These are phyloP conservation scores for Cyanistes caeruleus DNA, from an alignment of 2,113 vertebrate genomes.

Conservation along the genomic window DNA sequence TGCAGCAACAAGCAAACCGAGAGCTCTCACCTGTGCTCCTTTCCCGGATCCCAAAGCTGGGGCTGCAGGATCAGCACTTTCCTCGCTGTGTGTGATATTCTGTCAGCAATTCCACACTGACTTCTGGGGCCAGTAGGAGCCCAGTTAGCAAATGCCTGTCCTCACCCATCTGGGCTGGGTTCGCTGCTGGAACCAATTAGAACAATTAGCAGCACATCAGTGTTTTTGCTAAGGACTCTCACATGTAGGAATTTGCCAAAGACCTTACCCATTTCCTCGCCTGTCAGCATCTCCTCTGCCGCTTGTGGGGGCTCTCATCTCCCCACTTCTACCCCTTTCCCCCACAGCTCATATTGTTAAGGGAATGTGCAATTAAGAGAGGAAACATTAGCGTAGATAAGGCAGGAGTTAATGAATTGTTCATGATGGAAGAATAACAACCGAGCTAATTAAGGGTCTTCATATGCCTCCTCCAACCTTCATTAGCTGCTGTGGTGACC, in stretches of 20 bases:
- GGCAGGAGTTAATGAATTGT: background rate
- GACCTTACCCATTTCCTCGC: rapidly evolving
- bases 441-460: background rate
- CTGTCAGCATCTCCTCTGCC: background rate
- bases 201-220: background rate
- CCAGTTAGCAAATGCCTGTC: background rate
- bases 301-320: background rate
- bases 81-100: rapidly evolving
- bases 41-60: background rate
- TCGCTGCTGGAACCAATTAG: constrained; percentile 15
- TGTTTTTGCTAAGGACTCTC: background rate
- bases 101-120: rapidly evolving
- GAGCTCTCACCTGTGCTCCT: background rate
- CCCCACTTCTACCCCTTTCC: background rate
- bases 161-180: background rate
- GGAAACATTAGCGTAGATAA: background rate
- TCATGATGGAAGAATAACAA: background rate
- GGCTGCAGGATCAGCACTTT: rapidly evolving
- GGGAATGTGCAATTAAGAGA: background rate
- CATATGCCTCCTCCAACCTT: background rate
- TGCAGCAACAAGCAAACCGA: rapidly evolving
- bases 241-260: background rate
- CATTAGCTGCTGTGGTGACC: background rate
- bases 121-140: background rate
- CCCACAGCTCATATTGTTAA: background rate